Conservation (phyloP, 2,113 vertebrate species). For the Mormyrus iriodes region DNA sequence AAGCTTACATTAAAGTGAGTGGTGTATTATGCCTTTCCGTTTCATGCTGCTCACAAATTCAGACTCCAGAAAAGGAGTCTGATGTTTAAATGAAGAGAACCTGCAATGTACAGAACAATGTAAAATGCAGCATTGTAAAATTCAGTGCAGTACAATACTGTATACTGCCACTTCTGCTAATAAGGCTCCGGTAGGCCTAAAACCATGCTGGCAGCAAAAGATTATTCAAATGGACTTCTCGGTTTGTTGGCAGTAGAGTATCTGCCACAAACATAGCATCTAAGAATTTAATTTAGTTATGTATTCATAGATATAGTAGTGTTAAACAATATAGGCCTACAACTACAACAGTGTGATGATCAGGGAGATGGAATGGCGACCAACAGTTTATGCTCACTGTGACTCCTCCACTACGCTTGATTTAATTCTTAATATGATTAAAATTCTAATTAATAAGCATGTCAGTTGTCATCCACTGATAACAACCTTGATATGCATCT, state of each 20-base stretch:
- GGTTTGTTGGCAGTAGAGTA: not conserved
- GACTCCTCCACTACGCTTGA: not conserved
- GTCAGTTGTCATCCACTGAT: not conserved
- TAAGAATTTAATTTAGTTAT: not conserved
- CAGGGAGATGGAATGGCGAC: not conserved
- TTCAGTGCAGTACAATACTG: not conserved
- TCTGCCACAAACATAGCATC: not conserved
- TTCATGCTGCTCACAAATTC: not conserved
- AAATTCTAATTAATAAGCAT: not conserved
- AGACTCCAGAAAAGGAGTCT: not conserved
- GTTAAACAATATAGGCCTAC: not conserved
- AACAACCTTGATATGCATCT: not conserved
- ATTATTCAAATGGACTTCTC: not conserved
- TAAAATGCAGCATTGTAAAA: not conserved
- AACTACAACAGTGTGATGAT: not conserved
- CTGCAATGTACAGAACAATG: not conserved
- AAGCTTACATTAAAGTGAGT: not conserved
- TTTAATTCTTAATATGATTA: not conserved
- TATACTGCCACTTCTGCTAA: not conserved
- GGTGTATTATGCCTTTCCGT: not conserved
- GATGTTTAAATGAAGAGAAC: not conserved
- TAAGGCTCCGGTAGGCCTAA: not conserved
- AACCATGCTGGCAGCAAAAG: not conserved
- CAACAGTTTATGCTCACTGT: not conserved
- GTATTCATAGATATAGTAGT: not conserved